Evolutionary conservation across 2,113 vertebrate genomes (phyloP), one percentile per base, ranked within the genome.

Genomic region (Pitta sordida): DNA sequence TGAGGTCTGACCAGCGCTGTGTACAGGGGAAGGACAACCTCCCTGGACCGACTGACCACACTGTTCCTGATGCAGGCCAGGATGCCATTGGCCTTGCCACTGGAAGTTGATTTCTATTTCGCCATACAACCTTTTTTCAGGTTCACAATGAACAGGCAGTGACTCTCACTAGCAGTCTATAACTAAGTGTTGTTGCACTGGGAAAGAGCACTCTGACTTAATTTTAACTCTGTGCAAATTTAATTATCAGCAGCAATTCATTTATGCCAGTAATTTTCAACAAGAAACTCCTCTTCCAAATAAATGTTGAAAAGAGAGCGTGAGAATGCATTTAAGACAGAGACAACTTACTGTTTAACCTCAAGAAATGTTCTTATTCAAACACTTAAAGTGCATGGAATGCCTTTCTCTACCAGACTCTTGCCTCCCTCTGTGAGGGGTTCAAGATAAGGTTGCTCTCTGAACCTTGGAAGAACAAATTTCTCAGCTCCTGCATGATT

Each of bases 221-320:
- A 94, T 86, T 90, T 91, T 86, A 84, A 80, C 41, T 79, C 77
- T 90, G 70, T 88, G 82, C 79, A 95, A 80, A 93, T 91, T 82
- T 92, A 93, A 91, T 94, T 93, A 89, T 56, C 67, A 87, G 14
- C 55, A 58, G 62, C 63, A 93, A 83, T 95, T 91, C 30, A 48
- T 95, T 96, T 95, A 81, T 60, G 56, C 49, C 19, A 55, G 41
- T 91, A 83, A 83, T 75, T 96, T 92, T 84, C 48, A 62, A 79
- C 49, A 78, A 85, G 88, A 75, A 91, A 36, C 52, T 86, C 58
- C 26, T 84, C n/a, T 92, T 93, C 63, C 55, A 87, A 87, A 60
- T 3, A 94, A 29, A 87, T 51, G 24, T 63, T 67, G 79, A 71
- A 77, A 79, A 65, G 79, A 58, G 75, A 56, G 43, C 7, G 0